phyloP scores from a whole-genome alignment of 1,140 invertebrate species.

The Heliconius congener region DNA sequence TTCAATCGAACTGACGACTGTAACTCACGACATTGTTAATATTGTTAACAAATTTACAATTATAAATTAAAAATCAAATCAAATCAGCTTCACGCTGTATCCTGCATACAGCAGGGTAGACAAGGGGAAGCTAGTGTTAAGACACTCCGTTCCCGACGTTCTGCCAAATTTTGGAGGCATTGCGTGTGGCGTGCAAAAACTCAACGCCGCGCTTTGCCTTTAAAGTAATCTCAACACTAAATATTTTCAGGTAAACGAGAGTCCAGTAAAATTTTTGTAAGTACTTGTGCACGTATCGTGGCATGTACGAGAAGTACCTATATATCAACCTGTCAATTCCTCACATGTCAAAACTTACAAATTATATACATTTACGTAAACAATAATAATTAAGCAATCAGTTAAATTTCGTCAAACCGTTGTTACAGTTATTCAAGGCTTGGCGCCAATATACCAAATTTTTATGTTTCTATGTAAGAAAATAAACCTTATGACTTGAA shows the following conservation, averaged over 20 bases:
- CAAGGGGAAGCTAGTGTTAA: no score
- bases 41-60: no score
- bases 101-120: no score
- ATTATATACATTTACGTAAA: slow-evolving; percentile 51
- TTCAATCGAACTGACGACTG: no score
- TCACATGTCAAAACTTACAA: slow-evolving; percentile 40
- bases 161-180: no score
- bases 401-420: slow-evolving; percentile 65
- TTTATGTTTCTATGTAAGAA: background rate
- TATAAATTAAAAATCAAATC: no score
- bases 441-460: slow-evolving; percentile 43
- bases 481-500: background rate
- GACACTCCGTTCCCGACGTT: no score
- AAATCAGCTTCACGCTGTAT: no score
- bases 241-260: background rate
- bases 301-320: background rate
- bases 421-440: slow-evolving; percentile 69
- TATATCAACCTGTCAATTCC: slow-evolving; percentile 24
- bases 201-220: background rate
- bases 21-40: no score
- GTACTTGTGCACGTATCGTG: background rate
- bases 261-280: background rate
- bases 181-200: no score
- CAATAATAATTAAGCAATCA: slow-evolving; percentile 70
- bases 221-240: background rate